Base-by-base conservation (phyloP, 2,113 vertebrate species). In the Triplophysa siluroides region DNA sequence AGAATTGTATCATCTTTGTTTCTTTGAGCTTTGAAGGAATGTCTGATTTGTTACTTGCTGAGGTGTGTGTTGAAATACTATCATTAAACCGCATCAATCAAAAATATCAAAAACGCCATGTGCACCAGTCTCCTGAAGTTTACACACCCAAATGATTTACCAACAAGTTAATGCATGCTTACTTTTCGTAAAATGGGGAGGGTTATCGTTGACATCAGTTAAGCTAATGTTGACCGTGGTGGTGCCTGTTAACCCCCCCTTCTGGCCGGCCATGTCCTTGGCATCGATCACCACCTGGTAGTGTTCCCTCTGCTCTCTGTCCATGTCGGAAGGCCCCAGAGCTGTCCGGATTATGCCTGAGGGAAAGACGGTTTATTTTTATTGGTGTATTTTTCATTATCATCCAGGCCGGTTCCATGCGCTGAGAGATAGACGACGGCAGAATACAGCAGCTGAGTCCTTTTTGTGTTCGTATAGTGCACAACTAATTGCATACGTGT, bases 281-380 rank as follows among this genome's bases (percentile, higher is more conserved):
- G 96, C 97, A 85, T 99, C 95, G 38, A 99, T 98, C 86, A 99
- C 95, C 81, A 99, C 96, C 91, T 97, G 95, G 87, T 98, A 98
- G 19, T 95, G 94, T 67, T 97, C 95, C 75, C 91, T 92, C 83
- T 95, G 95, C 92, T 99, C 97, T 50, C 97, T 91, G 86, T 99
- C 95, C 96, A 99, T 96, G 86, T 96, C 96, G 11, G 94, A 88
- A 43, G 88, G 89, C 68, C 91, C 91, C 85, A 98, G 83, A 38
- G 96, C 97, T 52, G 97, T 98, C 85, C 94, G 94, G 90, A 98
- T 98, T 85, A 98, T 93, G 52, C 97, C 97, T 99, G 85, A 26
- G 75, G 80, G 86, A 83, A 9, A 70, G n/a, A 79, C 3, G 56
- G 10, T 66, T 62, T 76, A 26, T 18, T 52, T 61, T 72, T 10